These are phyloP conservation scores for Melieria picta DNA, from an alignment of 2,888 invertebrate genomes.

Conservation along the genomic window DNA sequence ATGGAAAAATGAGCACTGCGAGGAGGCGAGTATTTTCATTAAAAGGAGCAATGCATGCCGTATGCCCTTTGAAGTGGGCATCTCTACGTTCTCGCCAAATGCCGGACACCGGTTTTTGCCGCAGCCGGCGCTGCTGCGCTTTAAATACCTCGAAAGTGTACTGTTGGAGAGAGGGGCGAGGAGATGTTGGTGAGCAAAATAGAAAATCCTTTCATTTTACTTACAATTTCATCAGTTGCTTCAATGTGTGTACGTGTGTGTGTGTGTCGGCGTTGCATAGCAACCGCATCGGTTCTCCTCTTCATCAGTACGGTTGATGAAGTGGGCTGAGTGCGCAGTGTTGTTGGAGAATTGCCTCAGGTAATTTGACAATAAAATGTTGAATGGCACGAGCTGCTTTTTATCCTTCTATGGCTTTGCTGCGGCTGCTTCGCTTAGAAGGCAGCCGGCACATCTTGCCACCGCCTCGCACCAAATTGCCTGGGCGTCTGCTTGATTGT, in stretches of 20 bases:
- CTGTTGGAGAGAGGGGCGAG: neutral
- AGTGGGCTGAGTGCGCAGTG: neutral
- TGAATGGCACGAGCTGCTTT: neutral
- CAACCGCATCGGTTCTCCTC: no score
- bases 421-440: neutral
- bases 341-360: conserved; percentile 11
- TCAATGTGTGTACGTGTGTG: neutral
- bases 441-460: conserved; percentile 15
- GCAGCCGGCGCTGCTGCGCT: neutral
- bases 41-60: no score
- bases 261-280: neutral
- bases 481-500: conserved; percentile 31
- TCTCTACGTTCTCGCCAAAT: no score
- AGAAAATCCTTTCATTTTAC: conserved; percentile 22
- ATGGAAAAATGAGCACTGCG: no score
- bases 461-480: neutral
- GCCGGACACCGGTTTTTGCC: no score
- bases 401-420: neutral
- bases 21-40: no score
- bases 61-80: no score
- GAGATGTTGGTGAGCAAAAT: neutral
- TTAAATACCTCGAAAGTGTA: neutral
- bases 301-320: neutral
- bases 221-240: conserved; percentile 13
- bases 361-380: conserved; percentile 15